Conservation (phyloP, 2,888 invertebrate species). For the Microctonus brassicae region DNA sequence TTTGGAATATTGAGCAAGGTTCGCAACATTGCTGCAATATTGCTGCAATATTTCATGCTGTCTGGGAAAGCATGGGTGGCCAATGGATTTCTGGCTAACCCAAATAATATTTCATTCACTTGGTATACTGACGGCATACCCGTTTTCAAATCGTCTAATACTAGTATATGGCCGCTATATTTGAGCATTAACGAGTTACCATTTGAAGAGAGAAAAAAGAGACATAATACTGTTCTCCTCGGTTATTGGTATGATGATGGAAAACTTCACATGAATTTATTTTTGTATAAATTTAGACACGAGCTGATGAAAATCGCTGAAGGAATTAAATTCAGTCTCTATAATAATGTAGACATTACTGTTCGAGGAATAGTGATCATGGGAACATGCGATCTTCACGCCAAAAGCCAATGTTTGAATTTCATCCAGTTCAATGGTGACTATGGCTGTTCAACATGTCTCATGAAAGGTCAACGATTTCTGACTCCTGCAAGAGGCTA, state of each 20-base stretch:
- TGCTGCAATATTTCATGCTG: too few species aligned
- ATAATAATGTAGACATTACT: background rate
- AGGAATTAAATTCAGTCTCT: background rate
- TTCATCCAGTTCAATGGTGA: slow-evolving; percentile 35
- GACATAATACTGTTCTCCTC: slow-evolving; percentile 23
- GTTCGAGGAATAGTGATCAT: slow-evolving; percentile 31
- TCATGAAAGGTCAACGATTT: slow-evolving; percentile 22
- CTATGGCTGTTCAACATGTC: slow-evolving; percentile 37
- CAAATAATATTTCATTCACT: slow-evolving; percentile 29
- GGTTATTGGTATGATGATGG: slow-evolving; percentile 26
- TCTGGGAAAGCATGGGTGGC: background rate
- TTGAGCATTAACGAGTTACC: too few species aligned
- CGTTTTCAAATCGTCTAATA: slow-evolving; percentile 18
- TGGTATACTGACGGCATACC: too few species aligned
- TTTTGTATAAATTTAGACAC: slow-evolving; percentile 12
- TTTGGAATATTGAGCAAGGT: too few species aligned
- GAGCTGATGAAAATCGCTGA: background rate
- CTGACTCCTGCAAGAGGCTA: slow-evolving; percentile 18
- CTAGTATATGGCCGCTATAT: slow-evolving; percentile 23
- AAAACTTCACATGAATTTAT: slow-evolving; percentile 27
- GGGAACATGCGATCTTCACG: slow-evolving; percentile 41
- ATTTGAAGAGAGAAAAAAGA: too few species aligned
- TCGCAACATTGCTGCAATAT: too few species aligned
- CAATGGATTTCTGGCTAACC: slow-evolving; percentile 13
- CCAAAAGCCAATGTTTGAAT: slow-evolving; percentile 37